A percentile compares a stretch with the other conserved stretches of the same genome.
These are phyloP conservation scores for Eupsilia transversa DNA, from an alignment of 2,888 invertebrate species.

Conservation along the genomic window DNA sequence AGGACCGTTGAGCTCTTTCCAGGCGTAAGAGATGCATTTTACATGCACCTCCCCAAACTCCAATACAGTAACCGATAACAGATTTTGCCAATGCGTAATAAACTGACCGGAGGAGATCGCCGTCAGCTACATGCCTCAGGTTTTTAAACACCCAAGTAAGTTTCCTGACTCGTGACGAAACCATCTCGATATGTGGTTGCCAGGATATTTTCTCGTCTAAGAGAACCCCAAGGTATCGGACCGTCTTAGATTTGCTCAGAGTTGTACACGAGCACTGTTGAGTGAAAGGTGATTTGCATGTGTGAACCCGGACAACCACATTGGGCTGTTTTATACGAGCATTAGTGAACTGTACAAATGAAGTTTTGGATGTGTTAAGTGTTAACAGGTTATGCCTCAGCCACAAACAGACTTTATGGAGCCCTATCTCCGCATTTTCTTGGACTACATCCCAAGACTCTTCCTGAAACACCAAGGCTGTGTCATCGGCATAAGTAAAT, in stretches of 20 bases:
- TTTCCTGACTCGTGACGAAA: conserved; percentile 11
- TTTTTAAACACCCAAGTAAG: conserved; percentile 14
- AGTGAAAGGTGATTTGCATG: background rate
- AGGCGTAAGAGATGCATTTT: conserved; percentile 1
- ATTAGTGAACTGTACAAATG: background rate
- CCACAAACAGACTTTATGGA: no score
- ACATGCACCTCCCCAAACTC: conserved; percentile 8
- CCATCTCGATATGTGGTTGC: background rate
- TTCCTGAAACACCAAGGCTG: conserved; percentile 3
- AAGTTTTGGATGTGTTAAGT: background rate
- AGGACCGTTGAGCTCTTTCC: background rate
- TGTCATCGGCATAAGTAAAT: conserved; percentile 10
- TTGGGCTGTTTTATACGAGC: background rate
- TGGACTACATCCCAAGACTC: background rate
- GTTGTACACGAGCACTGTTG: background rate
- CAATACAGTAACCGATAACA: conserved; percentile 3
- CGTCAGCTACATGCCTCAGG: conserved; percentile 8
- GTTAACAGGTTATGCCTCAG: no score
- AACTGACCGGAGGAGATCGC: background rate
- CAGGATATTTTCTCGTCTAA: background rate
- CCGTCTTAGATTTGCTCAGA: background rate
- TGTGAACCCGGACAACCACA: background rate
- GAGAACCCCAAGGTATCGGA: background rate
- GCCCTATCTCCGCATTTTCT: background rate
- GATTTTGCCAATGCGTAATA: conserved; percentile 9